Base-by-base conservation (phyloP, 2,113 vertebrate species). In the Cinclus mexicanus region DNA sequence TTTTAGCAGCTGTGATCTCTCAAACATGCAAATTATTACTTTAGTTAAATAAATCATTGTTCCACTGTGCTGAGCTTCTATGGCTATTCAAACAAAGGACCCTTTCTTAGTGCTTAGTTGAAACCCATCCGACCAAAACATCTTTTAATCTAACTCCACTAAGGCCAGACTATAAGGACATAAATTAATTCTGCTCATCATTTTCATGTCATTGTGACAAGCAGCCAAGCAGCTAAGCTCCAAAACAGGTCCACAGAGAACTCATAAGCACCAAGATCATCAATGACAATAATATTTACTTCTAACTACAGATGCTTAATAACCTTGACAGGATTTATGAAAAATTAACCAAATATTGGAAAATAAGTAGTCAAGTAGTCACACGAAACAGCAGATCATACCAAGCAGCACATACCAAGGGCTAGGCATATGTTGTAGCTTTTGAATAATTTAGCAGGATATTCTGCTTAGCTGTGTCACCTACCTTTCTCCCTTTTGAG, bases 171-270 rank as follows among this genome's bases (percentile, higher is more conserved):
- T 7, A 72, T 29, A 59, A 39, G 42, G 70, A 65, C 20, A 70
- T 25, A 83, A 89, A 90, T 82, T 35, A 87, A 74, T 93, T 93
- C 65, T 90, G 53, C 52, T 83, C 56, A n/a, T 63, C 83, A 60
- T 75, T 85, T 94, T 83, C 60, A 23, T 83, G 46, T 70, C 83
- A 64, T 23, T 44, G 46, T 76, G 49, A 83, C 47, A 88, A 87
- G 47, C 53, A 68, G 67, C 16, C 75, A 63, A 87, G 90, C 28
- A 75, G 29, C 35, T 60, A 65, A 67, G 29, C 23, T 88, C 37
- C 44, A 41, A 50, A 80, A 26, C 5, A 68, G 35, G 19, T 41
- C 26, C 17, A 71, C 8, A n/a, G 70, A 88, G 49, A 75, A n/a
- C 47, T 47, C 6, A 0, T 22, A 70, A 70, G 9, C 65, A 90